Conservation (phyloP, 1,140 invertebrate species). For the Schmidtea mediterranea region DNA sequence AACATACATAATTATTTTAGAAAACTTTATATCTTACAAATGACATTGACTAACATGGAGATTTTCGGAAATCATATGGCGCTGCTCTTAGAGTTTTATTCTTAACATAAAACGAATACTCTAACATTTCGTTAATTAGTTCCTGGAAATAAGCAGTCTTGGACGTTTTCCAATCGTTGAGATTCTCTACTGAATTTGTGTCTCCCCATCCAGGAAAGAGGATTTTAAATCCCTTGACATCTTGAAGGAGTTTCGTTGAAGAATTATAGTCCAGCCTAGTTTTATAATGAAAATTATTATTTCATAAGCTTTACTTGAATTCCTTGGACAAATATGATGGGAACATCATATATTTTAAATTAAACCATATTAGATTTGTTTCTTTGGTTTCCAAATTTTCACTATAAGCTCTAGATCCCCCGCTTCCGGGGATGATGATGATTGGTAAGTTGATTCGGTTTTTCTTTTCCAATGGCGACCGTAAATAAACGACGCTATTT, state of each 20-base stretch:
- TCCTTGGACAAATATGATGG: not conserved
- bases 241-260: constrained; percentile 47
- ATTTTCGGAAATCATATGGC: constrained; percentile 75
- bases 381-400: not conserved
- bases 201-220: constrained; percentile 61
- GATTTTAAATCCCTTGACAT: constrained; percentile 60
- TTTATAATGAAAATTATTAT: not conserved
- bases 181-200: constrained; percentile 48
- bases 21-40: no score
- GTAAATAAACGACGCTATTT: no score
- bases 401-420: not conserved
- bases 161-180: constrained; percentile 33
- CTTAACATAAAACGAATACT: not conserved
- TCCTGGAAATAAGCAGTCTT: constrained; percentile 1
- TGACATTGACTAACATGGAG: not conserved
- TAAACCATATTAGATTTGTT: not conserved
- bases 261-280: constrained; percentile 50
- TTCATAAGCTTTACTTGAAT: no score
- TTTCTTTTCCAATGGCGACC: no score
- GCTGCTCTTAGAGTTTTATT: constrained; percentile 39
- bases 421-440: not conserved
- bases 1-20: no score
- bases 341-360: not conserved
- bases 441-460: not conserved
- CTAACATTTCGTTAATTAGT: not conserved